phyloP scores from a whole-genome alignment of 2,797 vertebrate genomes.

The Buceros bicornis region DNA sequence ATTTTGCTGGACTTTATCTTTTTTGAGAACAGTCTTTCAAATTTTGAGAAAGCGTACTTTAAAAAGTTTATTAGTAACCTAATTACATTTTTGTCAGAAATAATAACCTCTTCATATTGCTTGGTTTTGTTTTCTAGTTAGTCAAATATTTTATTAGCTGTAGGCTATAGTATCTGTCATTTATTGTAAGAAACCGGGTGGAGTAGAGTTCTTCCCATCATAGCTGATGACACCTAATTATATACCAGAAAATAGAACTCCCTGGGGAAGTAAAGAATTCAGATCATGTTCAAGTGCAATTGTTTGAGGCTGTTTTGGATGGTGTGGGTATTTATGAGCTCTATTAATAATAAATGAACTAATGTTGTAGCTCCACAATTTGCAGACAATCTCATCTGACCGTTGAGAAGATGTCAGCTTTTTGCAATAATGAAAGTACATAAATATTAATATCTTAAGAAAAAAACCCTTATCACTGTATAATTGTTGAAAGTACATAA shows the following conservation, averaged over 20 bases:
- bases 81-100: slow-evolving; percentile 59
- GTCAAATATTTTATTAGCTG: slow-evolving; percentile 73
- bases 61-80: background rate
- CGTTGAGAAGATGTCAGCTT: slow-evolving; percentile 47
- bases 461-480: background rate
- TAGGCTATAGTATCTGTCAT: slow-evolving; percentile 70
- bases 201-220: slow-evolving; percentile 59
- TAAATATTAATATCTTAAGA: slow-evolving; percentile 72
- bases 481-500: slow-evolving; percentile 56
- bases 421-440: slow-evolving; percentile 68
- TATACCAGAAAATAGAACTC: slow-evolving; percentile 66
- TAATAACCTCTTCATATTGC: background rate
- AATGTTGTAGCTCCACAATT: slow-evolving; percentile 59
- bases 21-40: background rate
- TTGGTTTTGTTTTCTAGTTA: slow-evolving; percentile 58
- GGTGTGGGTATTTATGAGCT: slow-evolving; percentile 76
- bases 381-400: slow-evolving; percentile 75
- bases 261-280: slow-evolving; percentile 48
- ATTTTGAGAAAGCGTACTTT: background rate
- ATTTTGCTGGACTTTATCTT: background rate
- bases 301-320: slow-evolving; percentile 78
- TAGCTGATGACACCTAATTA: slow-evolving; percentile 78
- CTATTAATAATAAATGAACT: slow-evolving; percentile 79
- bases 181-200: slow-evolving; percentile 69
- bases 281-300: slow-evolving; percentile 57